These are phyloP conservation scores for Platycercus adscitus DNA, from an alignment of 2,113 vertebrate genomes.

Conservation along the genomic window DNA sequence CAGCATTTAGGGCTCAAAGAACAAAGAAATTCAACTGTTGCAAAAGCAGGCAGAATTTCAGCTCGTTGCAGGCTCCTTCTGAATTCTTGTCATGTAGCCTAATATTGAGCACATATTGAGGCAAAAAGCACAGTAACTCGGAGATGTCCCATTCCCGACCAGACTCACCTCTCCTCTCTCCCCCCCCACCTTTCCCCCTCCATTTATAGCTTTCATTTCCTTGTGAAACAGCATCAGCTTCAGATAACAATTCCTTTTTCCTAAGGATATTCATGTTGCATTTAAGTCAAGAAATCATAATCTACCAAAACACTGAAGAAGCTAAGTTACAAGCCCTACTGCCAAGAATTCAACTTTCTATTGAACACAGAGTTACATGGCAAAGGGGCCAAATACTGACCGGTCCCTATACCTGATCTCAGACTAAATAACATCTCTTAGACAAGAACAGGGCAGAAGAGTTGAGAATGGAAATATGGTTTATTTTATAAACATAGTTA, in stretches of 20 bases:
- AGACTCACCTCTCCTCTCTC: background rate
- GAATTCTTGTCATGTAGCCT: background rate
- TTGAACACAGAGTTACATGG: background rate
- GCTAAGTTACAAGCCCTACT: background rate
- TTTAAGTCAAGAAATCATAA: background rate
- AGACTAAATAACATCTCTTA: background rate
- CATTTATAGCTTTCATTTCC: background rate
- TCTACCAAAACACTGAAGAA: background rate
- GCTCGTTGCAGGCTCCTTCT: background rate
- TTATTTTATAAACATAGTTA: background rate
- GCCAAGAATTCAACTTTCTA: background rate
- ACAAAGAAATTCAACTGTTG: background rate
- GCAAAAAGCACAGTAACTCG: background rate
- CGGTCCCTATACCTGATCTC: background rate
- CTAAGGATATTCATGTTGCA: background rate
- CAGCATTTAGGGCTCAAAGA: background rate
- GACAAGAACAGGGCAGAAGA: background rate
- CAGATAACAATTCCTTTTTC: background rate
- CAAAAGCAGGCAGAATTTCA: background rate
- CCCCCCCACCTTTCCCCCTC: rapidly evolving
- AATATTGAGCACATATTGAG: background rate
- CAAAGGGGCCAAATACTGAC: background rate
- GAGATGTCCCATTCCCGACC: background rate
- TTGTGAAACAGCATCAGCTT: background rate
- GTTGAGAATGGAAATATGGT: background rate